Evolutionary conservation across 2,888 invertebrate species (phyloP), one percentile per base, ranked within the genome.

Genomic region (Nymphalis urticae): DNA sequence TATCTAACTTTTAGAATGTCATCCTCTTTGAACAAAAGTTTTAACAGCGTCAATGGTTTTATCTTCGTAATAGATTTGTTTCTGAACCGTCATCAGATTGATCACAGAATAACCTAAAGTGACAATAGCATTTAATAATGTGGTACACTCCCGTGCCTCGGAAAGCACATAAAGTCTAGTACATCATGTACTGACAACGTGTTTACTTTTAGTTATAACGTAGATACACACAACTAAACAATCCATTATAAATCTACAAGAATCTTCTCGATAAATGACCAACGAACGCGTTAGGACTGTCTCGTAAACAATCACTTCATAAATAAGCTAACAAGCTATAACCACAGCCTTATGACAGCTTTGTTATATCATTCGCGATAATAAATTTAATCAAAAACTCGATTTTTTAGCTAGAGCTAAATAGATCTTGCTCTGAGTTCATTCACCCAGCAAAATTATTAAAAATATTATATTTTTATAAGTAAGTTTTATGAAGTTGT

Each of bases 251-350:
- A 62, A 67, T 67, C 56, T 56, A 58, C 8, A 42, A 36, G 62
- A 62, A 58, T 67, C 50, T 58, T 62, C 42, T 58, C 67, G 62
- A 67, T 62, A 62, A 66, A 66, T 66, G 62, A 42, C 42, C 56
- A 62, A 42, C 62, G 50, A 32, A 60, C 68, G 53, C 59, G 68
- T 64, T 64, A 68, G 63, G 59, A 42, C 32, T 16, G 50, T 60
- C 60, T 53, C 68, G 64, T 64, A 68, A 63, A 68, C 68, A 68
- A 68, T 68, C 68, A 68, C 68, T 68, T 64, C 64, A 64, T 68
- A 68, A 68, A 63, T 68, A 68, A 68, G 59, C 63, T 68, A 68
- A 68, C 68, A 64, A 64, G 64, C 48, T 32, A 16, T 32, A 27
- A 58, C 19, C 50, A 50, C 24, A 67, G 32, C 56, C 54, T 67